Percentiles rank a stretch among this genome's conserved stretches.
Conservation (phyloP, 2,797 vertebrate species). For the Petrocephalus schoutedeni region DNA sequence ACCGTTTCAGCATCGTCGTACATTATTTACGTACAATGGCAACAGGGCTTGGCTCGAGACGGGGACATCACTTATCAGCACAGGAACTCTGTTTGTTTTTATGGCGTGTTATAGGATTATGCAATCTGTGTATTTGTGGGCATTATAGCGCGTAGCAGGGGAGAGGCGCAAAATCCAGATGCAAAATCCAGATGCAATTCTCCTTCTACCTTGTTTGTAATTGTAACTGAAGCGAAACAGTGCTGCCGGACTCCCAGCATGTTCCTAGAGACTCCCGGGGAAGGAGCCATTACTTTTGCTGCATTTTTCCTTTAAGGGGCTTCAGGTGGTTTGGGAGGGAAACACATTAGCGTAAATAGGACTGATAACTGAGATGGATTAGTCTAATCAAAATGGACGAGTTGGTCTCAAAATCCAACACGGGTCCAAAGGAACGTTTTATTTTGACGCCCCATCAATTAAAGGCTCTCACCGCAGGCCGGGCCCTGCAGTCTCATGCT, state of each 20-base stretch:
- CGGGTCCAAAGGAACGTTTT: not conserved
- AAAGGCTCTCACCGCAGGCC: not conserved
- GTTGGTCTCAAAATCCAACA: not conserved
- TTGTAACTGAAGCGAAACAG: not conserved
- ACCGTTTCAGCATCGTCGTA: not conserved
- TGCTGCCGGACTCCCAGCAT: not conserved
- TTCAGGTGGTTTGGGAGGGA: not conserved
- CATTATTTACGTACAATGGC: not conserved
- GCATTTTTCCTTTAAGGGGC: not conserved
- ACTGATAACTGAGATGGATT: not conserved
- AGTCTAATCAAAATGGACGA: not conserved
- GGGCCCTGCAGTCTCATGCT: not conserved
- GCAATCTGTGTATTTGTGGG: not conserved
- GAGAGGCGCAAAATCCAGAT: not conserved
- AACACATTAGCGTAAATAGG: not conserved
- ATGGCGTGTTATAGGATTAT: not conserved
- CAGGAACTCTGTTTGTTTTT: not conserved
- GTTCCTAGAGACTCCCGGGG: not conserved
- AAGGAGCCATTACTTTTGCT: not conserved
- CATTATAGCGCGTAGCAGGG: not conserved
- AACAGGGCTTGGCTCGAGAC: not conserved
- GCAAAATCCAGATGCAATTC: not conserved
- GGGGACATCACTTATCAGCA: not conserved
- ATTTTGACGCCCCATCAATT: not conserved
- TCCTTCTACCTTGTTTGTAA: not conserved